Conservation (phyloP, 2,797 vertebrate species). For the Psittacula derbiana region DNA sequence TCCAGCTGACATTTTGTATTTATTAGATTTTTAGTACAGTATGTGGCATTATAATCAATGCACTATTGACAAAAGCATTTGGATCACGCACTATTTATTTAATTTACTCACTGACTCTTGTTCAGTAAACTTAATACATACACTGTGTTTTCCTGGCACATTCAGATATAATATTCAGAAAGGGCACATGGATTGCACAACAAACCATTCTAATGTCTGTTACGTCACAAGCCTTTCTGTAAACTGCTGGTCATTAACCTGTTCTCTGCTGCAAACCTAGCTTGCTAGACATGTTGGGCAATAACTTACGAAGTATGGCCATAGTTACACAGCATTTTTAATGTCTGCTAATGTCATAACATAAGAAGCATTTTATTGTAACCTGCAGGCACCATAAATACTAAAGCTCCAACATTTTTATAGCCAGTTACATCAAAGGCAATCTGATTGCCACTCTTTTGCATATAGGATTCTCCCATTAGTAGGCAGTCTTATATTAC, state of each 20-base stretch:
- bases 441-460: slow-evolving; percentile 64
- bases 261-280: neutral
- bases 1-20: slow-evolving; percentile 48
- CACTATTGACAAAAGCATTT: slow-evolving; percentile 60
- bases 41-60: slow-evolving; percentile 61
- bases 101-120: slow-evolving; percentile 45
- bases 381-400: slow-evolving; percentile 68
- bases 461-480: slow-evolving; percentile 61
- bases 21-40: slow-evolving; percentile 58
- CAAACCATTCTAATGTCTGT: neutral
- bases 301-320: slow-evolving; percentile 39
- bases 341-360: slow-evolving; percentile 56
- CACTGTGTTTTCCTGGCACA: neutral
- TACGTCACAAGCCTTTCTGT: slow-evolving; percentile 1
- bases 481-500: slow-evolving; percentile 69
- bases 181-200: neutral
- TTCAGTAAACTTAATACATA: slow-evolving; percentile 22
- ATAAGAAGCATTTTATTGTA: slow-evolving; percentile 64
- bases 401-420: slow-evolving; percentile 68
- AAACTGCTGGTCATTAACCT: slow-evolving; percentile 24
- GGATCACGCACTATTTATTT: slow-evolving; percentile 51
- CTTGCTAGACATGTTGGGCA: neutral
- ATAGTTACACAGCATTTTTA: slow-evolving; percentile 27
- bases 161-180: slow-evolving; percentile 11
- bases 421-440: slow-evolving; percentile 71